Evolutionary conservation across 2,888 invertebrate species (phyloP).

Genomic region (Aphidius colemani): DNA sequence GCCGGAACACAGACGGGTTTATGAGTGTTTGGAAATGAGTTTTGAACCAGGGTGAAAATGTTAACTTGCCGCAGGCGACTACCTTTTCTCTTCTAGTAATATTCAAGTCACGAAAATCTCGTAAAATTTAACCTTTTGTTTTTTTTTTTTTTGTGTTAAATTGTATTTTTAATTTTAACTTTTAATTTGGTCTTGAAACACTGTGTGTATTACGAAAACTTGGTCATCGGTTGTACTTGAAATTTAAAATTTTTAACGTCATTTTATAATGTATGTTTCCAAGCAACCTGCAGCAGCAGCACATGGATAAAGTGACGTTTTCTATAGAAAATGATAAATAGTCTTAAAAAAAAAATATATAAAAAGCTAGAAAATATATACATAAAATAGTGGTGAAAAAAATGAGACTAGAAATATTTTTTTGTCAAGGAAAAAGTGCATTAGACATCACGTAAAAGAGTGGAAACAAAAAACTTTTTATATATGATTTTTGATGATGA

Average conservation of each 20-base stretch:
- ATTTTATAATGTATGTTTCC: background rate
- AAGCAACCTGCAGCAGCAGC: background rate
- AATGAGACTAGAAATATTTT: background rate
- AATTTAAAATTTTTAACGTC: background rate
- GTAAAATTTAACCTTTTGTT: constrained; percentile 16
- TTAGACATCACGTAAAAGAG: no score
- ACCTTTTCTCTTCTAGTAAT: constrained; percentile 1
- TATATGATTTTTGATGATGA: background rate
- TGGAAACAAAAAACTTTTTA: background rate
- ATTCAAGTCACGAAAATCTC: constrained; percentile 24
- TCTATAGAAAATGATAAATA: no score
- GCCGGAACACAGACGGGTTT: constrained; percentile 11
- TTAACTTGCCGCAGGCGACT: background rate
- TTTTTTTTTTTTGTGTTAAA: background rate
- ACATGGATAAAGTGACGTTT: no score
- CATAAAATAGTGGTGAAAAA: background rate
- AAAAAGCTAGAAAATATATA: background rate
- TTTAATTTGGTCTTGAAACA: constrained; percentile 14
- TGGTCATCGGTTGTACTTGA: background rate
- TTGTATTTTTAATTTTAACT: constrained; percentile 22
- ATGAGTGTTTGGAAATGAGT: constrained; percentile 21
- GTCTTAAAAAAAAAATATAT: no score
- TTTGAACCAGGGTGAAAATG: constrained; percentile 2
- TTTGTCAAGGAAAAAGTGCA: no score
- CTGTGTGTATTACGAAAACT: background rate